A percentile compares a stretch with the other conserved stretches of the same genome.
Conservation (phyloP, 2,113 vertebrate species). For the Etheostoma spectabile region DNA sequence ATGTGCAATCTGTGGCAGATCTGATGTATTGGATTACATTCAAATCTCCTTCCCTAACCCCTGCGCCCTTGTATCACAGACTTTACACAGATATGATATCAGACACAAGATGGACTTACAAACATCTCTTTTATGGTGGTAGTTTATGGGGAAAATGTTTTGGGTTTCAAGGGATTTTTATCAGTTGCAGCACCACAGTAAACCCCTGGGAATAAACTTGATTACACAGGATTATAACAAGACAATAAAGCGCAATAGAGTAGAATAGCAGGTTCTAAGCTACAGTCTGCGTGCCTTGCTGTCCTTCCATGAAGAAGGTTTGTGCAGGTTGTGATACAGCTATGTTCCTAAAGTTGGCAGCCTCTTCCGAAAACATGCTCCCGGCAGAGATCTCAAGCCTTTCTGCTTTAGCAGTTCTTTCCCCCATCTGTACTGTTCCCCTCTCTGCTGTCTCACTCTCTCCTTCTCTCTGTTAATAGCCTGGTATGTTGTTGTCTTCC, state of each 20-base stretch:
- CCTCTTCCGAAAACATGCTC: neutral
- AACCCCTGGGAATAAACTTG: slow-evolving; percentile 1
- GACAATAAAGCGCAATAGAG: neutral
- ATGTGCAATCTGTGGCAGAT: neutral
- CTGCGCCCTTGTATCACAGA: neutral
- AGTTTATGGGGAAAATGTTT: neutral
- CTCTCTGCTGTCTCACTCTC: no score
- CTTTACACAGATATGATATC: neutral
- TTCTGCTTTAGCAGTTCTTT: neutral
- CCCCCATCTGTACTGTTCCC: no score
- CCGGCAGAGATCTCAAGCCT: neutral
- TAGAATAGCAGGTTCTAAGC: neutral
- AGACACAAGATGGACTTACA: neutral
- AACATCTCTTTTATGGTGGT: neutral
- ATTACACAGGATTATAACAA: neutral
- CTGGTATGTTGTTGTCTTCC: neutral
- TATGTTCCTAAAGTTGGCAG: neutral
- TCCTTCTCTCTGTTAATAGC: neutral
- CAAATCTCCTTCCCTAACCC: neutral
- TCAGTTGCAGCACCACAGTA: neutral
- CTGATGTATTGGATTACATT: neutral
- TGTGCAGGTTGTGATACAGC: slow-evolving; percentile 3
- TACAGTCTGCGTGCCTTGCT: no score
- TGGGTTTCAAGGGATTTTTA: neutral
- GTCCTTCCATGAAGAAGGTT: neutral